Conservation (phyloP, 2,888 invertebrate species). For the Pycnomerus fuliginosus region DNA sequence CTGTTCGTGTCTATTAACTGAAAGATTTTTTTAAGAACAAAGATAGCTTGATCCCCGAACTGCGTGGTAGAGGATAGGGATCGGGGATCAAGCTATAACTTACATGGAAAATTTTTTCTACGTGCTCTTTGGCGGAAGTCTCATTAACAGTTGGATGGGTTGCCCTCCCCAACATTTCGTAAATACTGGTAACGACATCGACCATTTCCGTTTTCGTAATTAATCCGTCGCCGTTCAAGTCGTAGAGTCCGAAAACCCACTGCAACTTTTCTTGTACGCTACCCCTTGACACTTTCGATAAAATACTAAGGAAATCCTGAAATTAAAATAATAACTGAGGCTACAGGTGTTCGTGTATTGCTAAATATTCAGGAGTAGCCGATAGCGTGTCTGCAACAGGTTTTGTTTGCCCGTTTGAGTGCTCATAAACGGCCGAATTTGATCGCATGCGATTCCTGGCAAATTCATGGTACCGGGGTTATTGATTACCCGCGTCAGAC, state of each 20-base stretch:
- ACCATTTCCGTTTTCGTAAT: constrained; percentile 84
- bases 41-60: too few species aligned
- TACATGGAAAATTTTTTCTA: constrained; percentile 83
- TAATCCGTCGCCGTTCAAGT: constrained; percentile 81
- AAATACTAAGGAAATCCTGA: constrained; percentile 80
- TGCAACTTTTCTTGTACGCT: constrained; percentile 81
- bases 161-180: constrained; percentile 81
- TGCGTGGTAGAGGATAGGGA: background rate
- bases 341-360: constrained; percentile 20
- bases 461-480: too few species aligned
- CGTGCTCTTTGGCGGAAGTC: constrained; percentile 77
- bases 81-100: constrained; percentile 42
- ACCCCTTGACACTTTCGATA: constrained; percentile 83
- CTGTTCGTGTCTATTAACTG: constrained; percentile 79
- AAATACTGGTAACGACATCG: constrained; percentile 79
- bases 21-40: too few species aligned
- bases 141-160: constrained; percentile 73
- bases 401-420: constrained; percentile 24
- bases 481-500: too few species aligned
- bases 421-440: constrained; percentile 20
- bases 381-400: constrained; percentile 24
- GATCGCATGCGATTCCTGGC: constrained; percentile 15
- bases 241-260: constrained; percentile 88
- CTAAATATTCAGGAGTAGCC: constrained; percentile 22
- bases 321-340: constrained; percentile 25